Percentiles rank a stretch among this genome's conserved stretches.
Evolutionary conservation across 2,888 invertebrate species (phyloP).

Genomic region (Eremobia ochroleuca): DNA sequence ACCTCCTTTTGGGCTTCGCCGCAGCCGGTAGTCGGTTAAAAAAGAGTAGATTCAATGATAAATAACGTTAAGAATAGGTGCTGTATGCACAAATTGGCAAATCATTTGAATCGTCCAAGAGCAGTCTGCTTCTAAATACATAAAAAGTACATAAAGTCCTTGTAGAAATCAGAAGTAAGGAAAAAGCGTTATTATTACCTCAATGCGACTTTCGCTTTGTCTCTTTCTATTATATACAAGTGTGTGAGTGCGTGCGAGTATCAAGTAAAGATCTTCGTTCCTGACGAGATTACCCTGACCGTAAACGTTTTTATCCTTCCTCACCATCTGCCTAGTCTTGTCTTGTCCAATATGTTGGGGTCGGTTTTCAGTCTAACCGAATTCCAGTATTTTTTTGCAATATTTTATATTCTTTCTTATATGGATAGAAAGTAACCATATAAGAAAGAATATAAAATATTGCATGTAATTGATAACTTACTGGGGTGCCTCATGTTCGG

Average conservation of each 20-base stretch:
- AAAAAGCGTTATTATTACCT: not conserved
- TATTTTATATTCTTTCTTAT: not conserved
- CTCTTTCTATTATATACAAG: not conserved
- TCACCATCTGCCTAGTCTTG: too few species aligned
- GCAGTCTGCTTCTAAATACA: not conserved
- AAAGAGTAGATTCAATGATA: not conserved
- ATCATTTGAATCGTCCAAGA: not conserved
- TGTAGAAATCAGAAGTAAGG: not conserved
- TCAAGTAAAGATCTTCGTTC: not conserved
- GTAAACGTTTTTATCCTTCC: not conserved
- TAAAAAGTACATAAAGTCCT: too few species aligned
- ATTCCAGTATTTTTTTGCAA: not conserved
- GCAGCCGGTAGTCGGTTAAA: not conserved
- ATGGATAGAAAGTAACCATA: too few species aligned
- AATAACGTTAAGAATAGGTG: not conserved
- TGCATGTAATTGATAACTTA: constrained; percentile 66
- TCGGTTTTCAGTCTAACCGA: not conserved
- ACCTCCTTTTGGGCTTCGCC: not conserved
- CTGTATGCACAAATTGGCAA: not conserved
- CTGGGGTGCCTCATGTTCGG: constrained; percentile 82
- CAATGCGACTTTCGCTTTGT: not conserved
- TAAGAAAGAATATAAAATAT: not conserved
- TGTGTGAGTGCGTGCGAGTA: not conserved
- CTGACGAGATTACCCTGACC: not conserved
- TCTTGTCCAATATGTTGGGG: not conserved